These are phyloP conservation scores for Argya squamiceps DNA, from an alignment of 2,797 vertebrate species.

Conservation along the genomic window DNA sequence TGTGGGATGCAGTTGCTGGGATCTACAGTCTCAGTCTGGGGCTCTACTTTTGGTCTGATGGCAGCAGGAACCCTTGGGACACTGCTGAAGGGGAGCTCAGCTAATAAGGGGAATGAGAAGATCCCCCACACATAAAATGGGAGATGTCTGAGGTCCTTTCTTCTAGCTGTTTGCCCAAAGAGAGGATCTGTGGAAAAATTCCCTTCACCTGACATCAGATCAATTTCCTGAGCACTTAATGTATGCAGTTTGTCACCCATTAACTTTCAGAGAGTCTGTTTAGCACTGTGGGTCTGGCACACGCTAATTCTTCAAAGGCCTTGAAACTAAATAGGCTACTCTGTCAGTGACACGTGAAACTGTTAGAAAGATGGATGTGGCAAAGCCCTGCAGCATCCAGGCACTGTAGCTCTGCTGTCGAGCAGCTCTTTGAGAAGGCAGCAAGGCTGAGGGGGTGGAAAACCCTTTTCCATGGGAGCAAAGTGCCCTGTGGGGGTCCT, in stretches of 20 bases:
- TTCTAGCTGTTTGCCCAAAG: background rate
- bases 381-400: background rate
- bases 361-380: background rate
- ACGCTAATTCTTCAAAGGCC: slow-evolving; percentile 32
- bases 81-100: fast-evolving
- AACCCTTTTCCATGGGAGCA: fast-evolving
- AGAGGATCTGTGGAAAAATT: background rate
- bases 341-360: slow-evolving; percentile 11
- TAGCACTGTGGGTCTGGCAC: background rate
- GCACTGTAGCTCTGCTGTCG: background rate
- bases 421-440: background rate
- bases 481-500: background rate
- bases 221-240: background rate
- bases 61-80: background rate
- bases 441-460: background rate
- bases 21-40: background rate
- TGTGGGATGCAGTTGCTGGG: background rate
- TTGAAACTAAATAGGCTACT: slow-evolving; percentile 40
- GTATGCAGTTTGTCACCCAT: background rate
- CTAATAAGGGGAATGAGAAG: background rate
- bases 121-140: background rate
- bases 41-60: background rate
- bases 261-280: slow-evolving; percentile 43
- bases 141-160: background rate
- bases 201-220: background rate